A percentile compares a stretch with the other conserved stretches of the same genome.
phyloP scores from a whole-genome alignment of 2,113 vertebrate genomes.

The Hydrochoerus hydrochaeris region DNA sequence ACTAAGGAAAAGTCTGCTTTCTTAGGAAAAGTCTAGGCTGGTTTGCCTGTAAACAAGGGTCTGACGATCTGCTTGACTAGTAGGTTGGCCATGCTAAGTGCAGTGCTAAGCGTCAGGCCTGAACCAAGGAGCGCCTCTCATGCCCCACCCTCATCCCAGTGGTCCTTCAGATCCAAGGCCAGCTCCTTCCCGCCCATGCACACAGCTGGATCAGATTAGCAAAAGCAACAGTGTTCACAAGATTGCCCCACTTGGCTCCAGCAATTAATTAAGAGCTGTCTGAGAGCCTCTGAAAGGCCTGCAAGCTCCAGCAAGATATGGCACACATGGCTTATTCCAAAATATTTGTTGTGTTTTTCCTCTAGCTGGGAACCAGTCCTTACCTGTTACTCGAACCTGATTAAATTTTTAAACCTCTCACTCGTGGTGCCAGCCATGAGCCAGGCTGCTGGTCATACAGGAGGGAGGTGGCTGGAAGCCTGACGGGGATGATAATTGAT shows the following conservation, averaged over 20 bases:
- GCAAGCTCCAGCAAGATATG: conserved; percentile 77
- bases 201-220: conserved; percentile 75
- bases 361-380: conserved; percentile 76
- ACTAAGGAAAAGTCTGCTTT: background rate
- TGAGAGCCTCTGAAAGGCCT: conserved; percentile 62
- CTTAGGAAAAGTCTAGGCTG: background rate
- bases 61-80: background rate
- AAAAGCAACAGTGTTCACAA: conserved; percentile 18
- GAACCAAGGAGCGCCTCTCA: background rate
- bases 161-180: background rate
- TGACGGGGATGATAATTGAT: background rate
- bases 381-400: conserved; percentile 79
- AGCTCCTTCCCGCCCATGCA: background rate
- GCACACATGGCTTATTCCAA: conserved; percentile 69
- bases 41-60: background rate
- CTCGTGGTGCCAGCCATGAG: conserved; percentile 47
- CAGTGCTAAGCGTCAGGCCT: background rate
- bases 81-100: background rate
- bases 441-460: conserved; percentile 3
- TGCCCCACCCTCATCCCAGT: background rate
- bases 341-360: conserved; percentile 79
- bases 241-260: conserved; percentile 78
- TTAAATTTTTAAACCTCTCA: conserved; percentile 44
- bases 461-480: background rate
- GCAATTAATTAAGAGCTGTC: conserved; percentile 78